Conservation (phyloP, 1,140 invertebrate genomes). For the Mactra quadrangularis region DNA sequence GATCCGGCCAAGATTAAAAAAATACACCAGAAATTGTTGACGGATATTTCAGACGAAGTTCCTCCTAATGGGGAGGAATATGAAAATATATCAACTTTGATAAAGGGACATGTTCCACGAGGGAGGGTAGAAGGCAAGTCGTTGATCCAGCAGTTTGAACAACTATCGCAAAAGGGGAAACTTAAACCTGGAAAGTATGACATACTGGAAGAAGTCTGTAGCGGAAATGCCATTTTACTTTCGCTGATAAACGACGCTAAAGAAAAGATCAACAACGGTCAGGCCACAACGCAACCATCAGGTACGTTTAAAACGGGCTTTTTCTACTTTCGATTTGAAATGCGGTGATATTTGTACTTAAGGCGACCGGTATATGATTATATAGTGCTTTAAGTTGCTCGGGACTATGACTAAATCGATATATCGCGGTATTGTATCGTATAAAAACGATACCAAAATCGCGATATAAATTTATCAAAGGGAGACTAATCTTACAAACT, state of each 20-base stretch:
- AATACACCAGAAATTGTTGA: neutral
- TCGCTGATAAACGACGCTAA: neutral
- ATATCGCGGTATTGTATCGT: too few relatives aligned
- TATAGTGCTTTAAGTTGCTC: too few relatives aligned
- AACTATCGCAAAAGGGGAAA: neutral
- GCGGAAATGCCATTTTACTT: neutral
- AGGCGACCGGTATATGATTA: too few relatives aligned
- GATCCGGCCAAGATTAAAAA: too few relatives aligned
- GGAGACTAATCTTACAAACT: too few relatives aligned
- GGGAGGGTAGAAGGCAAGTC: neutral
- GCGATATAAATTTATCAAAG: too few relatives aligned
- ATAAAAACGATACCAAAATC: too few relatives aligned
- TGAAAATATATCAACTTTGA: neutral
- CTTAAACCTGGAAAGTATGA: conserved; percentile 18
- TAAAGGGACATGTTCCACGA: conserved; percentile 8
- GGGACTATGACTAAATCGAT: too few relatives aligned
- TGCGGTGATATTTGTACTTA: too few relatives aligned
- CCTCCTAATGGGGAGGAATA: neutral
- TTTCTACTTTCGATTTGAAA: too few relatives aligned
- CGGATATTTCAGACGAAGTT: neutral
- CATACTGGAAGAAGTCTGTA: neutral
- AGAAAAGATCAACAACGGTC: conserved; percentile 2
- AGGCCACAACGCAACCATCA: too few relatives aligned
- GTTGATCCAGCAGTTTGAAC: conserved; percentile 5
- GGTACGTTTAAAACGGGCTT: too few relatives aligned